phyloP scores from a whole-genome alignment of 2,113 vertebrate species.

The Pomatorhinus ruficollis region DNA sequence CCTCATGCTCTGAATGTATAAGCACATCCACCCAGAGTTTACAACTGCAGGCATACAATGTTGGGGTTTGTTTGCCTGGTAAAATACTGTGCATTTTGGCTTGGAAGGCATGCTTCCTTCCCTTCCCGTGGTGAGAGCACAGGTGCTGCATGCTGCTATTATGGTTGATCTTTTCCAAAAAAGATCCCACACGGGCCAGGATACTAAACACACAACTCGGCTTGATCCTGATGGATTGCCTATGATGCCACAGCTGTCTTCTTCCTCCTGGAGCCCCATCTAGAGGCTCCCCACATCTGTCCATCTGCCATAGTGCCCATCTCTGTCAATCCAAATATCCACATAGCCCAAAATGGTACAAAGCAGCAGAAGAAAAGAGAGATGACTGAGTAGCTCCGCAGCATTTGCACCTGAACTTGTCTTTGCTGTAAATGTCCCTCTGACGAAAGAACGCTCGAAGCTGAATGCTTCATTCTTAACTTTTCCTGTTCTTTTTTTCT shows the following conservation, averaged over 20 bases:
- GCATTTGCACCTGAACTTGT: not conserved
- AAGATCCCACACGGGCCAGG: not conserved
- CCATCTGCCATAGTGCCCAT: fast-evolving
- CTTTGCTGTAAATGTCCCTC: not conserved
- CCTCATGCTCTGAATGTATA: slow-evolving; percentile 44
- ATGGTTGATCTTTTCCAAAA: slow-evolving; percentile 1
- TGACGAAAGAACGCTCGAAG: not conserved
- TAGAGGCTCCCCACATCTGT: not conserved
- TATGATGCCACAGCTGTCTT: not conserved
- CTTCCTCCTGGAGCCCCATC: slow-evolving; percentile 23
- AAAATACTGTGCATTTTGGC: slow-evolving; percentile 23
- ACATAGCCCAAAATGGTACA: not conserved
- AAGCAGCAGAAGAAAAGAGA: not conserved
- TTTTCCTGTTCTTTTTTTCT: not conserved
- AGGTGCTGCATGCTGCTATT: slow-evolving; percentile 23
- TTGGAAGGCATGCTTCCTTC: not conserved
- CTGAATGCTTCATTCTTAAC: not conserved
- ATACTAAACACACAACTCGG: not conserved
- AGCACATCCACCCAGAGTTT: slow-evolving; percentile 33
- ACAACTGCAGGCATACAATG: slow-evolving; percentile 25
- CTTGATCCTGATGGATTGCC: not conserved
- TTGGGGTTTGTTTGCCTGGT: slow-evolving; percentile 13
- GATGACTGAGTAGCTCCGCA: not conserved
- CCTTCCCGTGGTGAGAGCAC: not conserved
- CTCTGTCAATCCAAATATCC: not conserved